These are phyloP conservation scores for Cephus runcator DNA, from an alignment of 2,888 invertebrate genomes.

Conservation along the genomic window DNA sequence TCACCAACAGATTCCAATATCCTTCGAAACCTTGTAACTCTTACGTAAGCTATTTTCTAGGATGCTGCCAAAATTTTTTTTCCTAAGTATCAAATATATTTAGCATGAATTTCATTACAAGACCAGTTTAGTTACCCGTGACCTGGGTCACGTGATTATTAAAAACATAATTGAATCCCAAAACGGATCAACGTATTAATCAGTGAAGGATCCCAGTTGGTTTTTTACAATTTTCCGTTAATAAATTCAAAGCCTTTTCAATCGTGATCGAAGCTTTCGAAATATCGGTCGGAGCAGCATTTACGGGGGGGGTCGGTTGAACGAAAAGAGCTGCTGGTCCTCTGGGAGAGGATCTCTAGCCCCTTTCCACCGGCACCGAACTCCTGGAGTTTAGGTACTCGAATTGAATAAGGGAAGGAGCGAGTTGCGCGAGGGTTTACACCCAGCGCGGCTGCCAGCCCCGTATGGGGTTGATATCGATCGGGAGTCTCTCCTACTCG, in stretches of 20 bases:
- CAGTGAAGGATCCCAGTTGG: neutral
- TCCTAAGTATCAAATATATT: neutral
- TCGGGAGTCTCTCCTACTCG: conserved; percentile 27
- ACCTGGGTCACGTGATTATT: neutral
- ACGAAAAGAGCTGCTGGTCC: neutral
- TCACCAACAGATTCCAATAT: neutral
- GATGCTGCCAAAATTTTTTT: neutral
- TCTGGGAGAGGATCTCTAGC: neutral
- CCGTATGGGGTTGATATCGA: conserved; percentile 54
- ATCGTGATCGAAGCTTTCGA: too few species aligned
- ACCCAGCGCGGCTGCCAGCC: neutral
- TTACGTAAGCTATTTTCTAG: too few species aligned
- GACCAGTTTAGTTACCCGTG: neutral
- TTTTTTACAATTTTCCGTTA: neutral
- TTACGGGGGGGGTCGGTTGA: neutral
- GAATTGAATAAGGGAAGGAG: conserved; percentile 18
- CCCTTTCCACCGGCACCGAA: neutral
- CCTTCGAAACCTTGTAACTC: neutral
- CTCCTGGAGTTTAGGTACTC: neutral
- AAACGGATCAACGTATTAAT: neutral
- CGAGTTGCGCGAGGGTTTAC: conserved; percentile 17
- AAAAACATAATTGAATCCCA: neutral
- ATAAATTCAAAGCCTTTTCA: neutral
- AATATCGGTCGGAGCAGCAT: neutral
- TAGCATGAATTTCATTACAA: neutral